Evolutionary conservation across 2,113 vertebrate genomes (phyloP).

Genomic region (Hippocampus guttulatus): DNA sequence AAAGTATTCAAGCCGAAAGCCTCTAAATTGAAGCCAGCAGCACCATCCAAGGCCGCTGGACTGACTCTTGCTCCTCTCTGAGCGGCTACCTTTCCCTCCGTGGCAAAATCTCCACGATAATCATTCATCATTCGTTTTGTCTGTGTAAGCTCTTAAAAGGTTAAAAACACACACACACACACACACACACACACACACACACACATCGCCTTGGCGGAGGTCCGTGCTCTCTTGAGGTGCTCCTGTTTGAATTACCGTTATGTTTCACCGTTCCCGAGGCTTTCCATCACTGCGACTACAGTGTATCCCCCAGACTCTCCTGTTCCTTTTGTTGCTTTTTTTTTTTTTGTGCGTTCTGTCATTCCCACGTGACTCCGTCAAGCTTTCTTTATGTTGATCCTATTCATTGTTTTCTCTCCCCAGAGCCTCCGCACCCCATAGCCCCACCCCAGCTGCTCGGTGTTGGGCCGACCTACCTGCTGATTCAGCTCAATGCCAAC

Average conservation of each 20-base stretch:
- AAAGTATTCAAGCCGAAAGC: not conserved
- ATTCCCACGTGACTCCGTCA: conserved; percentile 7
- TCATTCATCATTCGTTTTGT: not conserved
- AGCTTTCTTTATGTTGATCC: conserved; percentile 18
- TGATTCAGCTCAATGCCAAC: conserved; percentile 97
- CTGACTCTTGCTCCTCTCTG: too few species aligned
- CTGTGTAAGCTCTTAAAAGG: not conserved
- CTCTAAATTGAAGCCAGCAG: too few species aligned
- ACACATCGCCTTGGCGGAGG: not conserved
- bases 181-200: too few species aligned
- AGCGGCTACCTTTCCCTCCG: too few species aligned
- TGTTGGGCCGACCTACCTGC: conserved; percentile 90
- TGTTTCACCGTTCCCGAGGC: not conserved
- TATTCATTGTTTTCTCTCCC: conserved; percentile 31
- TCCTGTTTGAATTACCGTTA: not conserved
- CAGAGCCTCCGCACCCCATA: conserved; percentile 94
- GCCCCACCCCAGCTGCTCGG: conserved; percentile 93
- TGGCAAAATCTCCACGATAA: too few species aligned
- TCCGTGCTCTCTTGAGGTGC: not conserved
- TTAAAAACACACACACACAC: not conserved
- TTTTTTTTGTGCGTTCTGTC: conserved; percentile 16
- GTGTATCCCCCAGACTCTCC: not conserved
- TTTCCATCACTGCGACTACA: conserved; percentile 5
- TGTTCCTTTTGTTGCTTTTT: conserved; percentile 15
- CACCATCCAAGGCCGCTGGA: too few species aligned